Evolutionary conservation across 2,113 vertebrate genomes (phyloP).

Genomic region (Cynoglossus semilaevis): DNA sequence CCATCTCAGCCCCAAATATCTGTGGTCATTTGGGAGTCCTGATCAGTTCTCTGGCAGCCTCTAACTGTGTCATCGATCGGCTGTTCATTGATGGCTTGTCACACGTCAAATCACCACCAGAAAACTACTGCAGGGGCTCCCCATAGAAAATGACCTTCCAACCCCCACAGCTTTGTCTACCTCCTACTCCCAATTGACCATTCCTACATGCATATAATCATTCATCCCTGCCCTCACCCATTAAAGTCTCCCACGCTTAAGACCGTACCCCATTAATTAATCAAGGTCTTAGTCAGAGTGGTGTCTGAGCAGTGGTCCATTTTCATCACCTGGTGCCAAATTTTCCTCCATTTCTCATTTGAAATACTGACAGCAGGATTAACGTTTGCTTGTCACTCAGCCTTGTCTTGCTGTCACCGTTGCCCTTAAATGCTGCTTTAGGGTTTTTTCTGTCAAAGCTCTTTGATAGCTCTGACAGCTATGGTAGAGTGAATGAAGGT

Average conservation of each 20-base stretch:
- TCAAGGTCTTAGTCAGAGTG: constrained; percentile 38
- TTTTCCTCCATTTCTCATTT: constrained; percentile 28
- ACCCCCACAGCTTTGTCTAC: neutral
- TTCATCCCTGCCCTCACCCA: constrained; percentile 31
- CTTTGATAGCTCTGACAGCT: constrained; percentile 46
- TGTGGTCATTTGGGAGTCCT: constrained; percentile 40
- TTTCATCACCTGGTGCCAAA: constrained; percentile 49
- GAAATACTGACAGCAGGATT: constrained; percentile 37
- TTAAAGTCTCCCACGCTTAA: constrained; percentile 42
- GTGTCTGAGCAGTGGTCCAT: constrained; percentile 37
- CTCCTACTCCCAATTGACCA: neutral
- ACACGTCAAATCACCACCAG: constrained; percentile 12
- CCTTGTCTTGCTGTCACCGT: neutral
- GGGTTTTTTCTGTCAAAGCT: constrained; percentile 39
- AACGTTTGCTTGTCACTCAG: constrained; percentile 39
- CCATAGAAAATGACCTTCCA: constrained; percentile 21
- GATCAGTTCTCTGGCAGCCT: constrained; percentile 42
- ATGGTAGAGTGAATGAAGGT: constrained; percentile 11
- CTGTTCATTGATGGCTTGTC: constrained; percentile 27
- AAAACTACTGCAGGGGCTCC: constrained; percentile 34
- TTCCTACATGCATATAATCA: constrained; percentile 18
- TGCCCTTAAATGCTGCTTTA: constrained; percentile 26
- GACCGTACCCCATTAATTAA: constrained; percentile 54
- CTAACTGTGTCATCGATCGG: constrained; percentile 56
- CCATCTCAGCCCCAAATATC: constrained; percentile 34